A percentile compares a stretch with the other conserved stretches of the same genome.
These are phyloP conservation scores for Odontophorus gujanensis DNA, from an alignment of 2,113 vertebrate genomes.

Conservation along the genomic window DNA sequence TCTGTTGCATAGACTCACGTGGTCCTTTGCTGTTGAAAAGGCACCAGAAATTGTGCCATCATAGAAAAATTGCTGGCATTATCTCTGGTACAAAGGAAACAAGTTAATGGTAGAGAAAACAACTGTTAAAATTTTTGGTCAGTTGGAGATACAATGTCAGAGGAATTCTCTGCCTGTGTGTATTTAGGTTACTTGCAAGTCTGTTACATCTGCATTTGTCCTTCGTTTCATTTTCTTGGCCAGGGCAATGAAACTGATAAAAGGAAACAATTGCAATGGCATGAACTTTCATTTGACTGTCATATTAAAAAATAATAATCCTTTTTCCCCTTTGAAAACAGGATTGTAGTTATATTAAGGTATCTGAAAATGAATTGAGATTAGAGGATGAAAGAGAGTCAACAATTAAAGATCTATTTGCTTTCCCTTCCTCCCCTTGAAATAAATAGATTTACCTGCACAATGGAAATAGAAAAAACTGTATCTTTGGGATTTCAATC, in stretches of 20 bases:
- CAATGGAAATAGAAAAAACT: not conserved
- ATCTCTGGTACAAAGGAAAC: not conserved
- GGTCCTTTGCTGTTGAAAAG: not conserved
- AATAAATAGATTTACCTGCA: not conserved
- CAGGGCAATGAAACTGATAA: not conserved
- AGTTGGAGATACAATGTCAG: not conserved
- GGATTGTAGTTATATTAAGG: not conserved
- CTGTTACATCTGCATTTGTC: not conserved
- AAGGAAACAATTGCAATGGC: not conserved
- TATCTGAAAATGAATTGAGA: not conserved
- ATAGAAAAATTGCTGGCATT: not conserved
- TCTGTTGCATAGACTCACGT: not conserved
- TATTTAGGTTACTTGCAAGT: not conserved
- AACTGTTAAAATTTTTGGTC: not conserved
- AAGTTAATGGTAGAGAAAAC: not conserved
- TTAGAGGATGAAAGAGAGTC: not conserved
- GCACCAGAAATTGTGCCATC: not conserved
- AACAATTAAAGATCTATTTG: not conserved
- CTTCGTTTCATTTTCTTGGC: not conserved
- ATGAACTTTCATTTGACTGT: not conserved
- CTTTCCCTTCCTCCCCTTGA: not conserved
- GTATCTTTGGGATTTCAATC: not conserved
- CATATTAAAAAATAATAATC: not conserved
- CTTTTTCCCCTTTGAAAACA: not conserved
- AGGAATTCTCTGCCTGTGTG: not conserved